Base-by-base conservation (phyloP, 2,113 vertebrate genomes). In the Lota lota region DNA sequence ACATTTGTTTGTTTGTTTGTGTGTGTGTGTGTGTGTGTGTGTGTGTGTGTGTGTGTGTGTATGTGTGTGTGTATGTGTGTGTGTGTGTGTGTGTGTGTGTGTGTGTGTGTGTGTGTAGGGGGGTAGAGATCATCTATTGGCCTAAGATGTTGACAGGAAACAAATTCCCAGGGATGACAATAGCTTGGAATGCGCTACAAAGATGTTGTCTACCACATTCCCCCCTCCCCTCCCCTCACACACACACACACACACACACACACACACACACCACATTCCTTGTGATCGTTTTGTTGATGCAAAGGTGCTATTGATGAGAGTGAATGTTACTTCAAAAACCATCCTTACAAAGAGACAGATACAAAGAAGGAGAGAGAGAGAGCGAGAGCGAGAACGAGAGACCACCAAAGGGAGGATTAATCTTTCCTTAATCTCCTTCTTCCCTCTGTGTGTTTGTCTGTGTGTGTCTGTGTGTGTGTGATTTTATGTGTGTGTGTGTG, bases 251-350 rank as follows among this genome's bases (percentile, higher is more conserved):
- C 66, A 24, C 24, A 24, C 24, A 28, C 2, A 4, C 28, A 28
- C 28, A 28, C 28, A 28, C 28, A 28, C 28, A 67, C 68, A 63
- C 47, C 0, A 33, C 20, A 14, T 4, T 24, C 40, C 60, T 79
- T 81, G 77, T 85, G 75, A 87, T 83, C 72, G 83, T 83, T 89
- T 84, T 88, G 90, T 88, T 90, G 85, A 88, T 88, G 87, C 81
- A 87, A 85, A 91, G 86, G 85, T 88, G 84, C 89, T 77, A 80
- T 90, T 90, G 83, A 90, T 86, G 79, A 85, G 81, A 80, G 83
- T 85, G 85, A 91, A 92, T 79, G 82, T 77, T 81, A 86, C 77
- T 87, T 86, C 81, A 90, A 89, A 89, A 1, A 5, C 81, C 83
- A 86, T 5, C 80, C 63, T 81, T 72, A 59, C 66, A 64, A 68